Percentiles rank a stretch among this genome's conserved stretches.
Evolutionary conservation across 2,113 vertebrate genomes (phyloP).

Genomic region (Notechis scutatus): DNA sequence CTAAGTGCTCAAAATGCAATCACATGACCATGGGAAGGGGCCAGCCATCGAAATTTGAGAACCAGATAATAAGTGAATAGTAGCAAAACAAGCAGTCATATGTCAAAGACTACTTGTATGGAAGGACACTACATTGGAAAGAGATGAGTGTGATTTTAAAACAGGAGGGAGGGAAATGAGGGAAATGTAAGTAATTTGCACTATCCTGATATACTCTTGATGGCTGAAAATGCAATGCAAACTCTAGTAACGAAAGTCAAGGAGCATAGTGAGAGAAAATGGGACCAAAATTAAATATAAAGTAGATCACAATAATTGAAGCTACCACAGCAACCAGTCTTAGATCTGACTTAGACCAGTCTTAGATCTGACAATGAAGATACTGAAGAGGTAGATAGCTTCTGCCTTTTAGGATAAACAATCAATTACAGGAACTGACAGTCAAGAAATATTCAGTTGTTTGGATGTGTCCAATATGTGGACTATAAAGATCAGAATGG

Average conservation of each 20-base stretch:
- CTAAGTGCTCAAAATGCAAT: too few species aligned
- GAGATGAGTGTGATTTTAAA: background rate
- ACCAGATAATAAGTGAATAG: background rate
- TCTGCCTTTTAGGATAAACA: background rate
- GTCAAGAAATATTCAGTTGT: background rate
- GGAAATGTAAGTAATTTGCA: background rate
- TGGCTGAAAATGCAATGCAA: background rate
- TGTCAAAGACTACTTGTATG: background rate
- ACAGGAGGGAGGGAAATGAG: background rate
- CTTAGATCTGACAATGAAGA: background rate
- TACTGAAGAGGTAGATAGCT: background rate
- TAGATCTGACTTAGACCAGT: background rate
- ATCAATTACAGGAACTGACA: background rate
- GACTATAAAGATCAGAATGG: background rate
- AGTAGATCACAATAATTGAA: background rate
- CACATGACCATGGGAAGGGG: too few species aligned
- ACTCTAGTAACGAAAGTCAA: background rate
- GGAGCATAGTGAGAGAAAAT: background rate
- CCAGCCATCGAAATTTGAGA: too few species aligned
- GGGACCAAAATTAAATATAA: background rate
- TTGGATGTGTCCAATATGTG: background rate
- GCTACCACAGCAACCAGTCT: background rate
- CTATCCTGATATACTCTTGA: background rate
- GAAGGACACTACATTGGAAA: background rate
- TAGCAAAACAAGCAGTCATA: background rate